phyloP scores from a whole-genome alignment of 2,888 invertebrate genomes.

The Ctenicera cuprea region DNA sequence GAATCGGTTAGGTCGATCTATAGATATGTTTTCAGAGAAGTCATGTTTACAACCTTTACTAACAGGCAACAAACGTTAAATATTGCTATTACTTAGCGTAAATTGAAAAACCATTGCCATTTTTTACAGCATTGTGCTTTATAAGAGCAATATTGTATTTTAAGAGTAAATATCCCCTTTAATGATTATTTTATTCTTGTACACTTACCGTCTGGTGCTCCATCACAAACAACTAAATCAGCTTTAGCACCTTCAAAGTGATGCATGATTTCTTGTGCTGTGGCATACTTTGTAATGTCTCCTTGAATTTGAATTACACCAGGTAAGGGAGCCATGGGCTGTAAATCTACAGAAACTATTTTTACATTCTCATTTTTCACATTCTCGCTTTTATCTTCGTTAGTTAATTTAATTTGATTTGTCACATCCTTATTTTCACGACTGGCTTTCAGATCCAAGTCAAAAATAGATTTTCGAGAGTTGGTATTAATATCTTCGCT shows the following conservation, averaged over 20 bases:
- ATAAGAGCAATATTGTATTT: no score
- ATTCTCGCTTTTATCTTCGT: constrained; percentile 62
- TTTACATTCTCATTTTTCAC: constrained; percentile 79
- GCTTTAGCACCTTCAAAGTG: constrained; percentile 94
- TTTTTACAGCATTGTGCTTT: no score
- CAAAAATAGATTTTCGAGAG: no score
- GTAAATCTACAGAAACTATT: constrained; percentile 98
- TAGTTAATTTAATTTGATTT: constrained; percentile 65
- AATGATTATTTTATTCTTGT: no score
- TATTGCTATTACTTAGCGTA: no score
- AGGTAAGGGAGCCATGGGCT: constrained; percentile 97
- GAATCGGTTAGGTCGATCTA: no score
- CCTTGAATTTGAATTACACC: constrained; percentile 98
- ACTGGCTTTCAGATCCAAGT: no score
- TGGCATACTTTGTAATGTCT: constrained; percentile 96
- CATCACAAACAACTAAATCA: constrained; percentile 98
- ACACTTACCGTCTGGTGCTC: constrained; percentile 68
- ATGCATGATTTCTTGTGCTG: constrained; percentile 92
- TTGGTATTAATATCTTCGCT: constrained; percentile 71
- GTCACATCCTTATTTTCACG: constrained; percentile 20
- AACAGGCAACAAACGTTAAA: no score
- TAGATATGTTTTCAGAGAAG: no score
- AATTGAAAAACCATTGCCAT: no score
- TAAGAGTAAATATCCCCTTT: no score
- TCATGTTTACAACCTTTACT: no score